phyloP scores from a whole-genome alignment of 92 coral and sea anemone species.

The Scolanthus callimorphus region DNA sequence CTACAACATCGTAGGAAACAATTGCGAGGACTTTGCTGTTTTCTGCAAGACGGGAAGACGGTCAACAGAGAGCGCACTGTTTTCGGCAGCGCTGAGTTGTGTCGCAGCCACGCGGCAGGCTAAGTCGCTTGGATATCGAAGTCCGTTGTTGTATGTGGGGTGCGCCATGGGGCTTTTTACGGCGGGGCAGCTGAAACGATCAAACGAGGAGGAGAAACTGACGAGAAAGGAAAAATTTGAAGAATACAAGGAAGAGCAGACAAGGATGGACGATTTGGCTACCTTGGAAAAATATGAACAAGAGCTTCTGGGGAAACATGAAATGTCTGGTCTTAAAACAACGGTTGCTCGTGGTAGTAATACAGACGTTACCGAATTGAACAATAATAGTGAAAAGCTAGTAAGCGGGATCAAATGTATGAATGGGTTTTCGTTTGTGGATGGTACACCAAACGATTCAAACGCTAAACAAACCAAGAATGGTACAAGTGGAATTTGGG shows the following conservation, averaged over 20 bases:
- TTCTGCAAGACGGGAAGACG: constrained; percentile 95
- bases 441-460: no score
- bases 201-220: not conserved
- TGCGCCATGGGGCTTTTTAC: constrained; percentile 89
- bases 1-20: constrained; percentile 88
- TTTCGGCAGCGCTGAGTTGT: constrained; percentile 78
- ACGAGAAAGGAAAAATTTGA: not conserved
- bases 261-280: not conserved
- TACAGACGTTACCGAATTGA: no score
- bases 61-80: constrained; percentile 80
- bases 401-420: no score
- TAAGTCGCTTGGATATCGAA: constrained; percentile 76
- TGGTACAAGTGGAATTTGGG: no score
- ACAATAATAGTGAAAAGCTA: no score
- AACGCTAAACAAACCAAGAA: no score
- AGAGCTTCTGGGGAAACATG: no score
- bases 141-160: constrained; percentile 94
- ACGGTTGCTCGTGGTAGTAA: no score
- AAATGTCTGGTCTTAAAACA: no score
- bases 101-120: constrained; percentile 87
- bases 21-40: constrained; percentile 93
- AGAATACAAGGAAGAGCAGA: not conserved
- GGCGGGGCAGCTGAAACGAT: constrained; percentile 54
- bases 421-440: no score
- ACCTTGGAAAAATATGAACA: not conserved